Evolutionary conservation across 2,888 invertebrate genomes (phyloP), one percentile per base, ranked within the genome.

Genomic region (Augochlorella aurata): DNA sequence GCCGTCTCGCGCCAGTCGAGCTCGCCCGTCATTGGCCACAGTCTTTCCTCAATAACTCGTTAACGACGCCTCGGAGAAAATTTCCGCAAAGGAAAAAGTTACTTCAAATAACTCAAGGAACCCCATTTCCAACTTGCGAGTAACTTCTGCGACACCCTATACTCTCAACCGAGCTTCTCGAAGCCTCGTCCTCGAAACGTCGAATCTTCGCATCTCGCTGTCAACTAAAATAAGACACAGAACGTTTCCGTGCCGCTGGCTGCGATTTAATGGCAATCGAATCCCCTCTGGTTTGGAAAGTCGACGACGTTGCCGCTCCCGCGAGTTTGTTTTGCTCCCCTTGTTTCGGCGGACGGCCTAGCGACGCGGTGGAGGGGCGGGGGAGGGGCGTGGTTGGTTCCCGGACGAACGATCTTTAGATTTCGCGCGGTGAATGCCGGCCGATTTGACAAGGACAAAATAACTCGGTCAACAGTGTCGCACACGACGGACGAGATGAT

Each of bases 401-500:
- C 71, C 8, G 16, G 52, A 65, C 69, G 50, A 38, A 68, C 38
- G 44, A 70, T 70, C 67, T 21, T 84, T 84, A 78, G 75, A 58
- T 70, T 67, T 81, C 24, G 61, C 68, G 74, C 61, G 9, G n/a
- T 50, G 81, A 83, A 76, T 79, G 54, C 63, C 71, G n/a, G 61
- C 47, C 76, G 82, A 85, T 86, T 83, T 86, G 76, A 85, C 85
- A 85, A 76, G 80, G 77, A 88, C 85, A 87, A 89, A 81, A 89
- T 84, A 92, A 90, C 90, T 92, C 92, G 91, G 90, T 93, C 91
- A 92, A 85, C 94, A 98, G 98, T 98, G 91, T 98, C 98, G 0
- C 98, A 98, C 93, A 98, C 98, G 45, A 98, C 98, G 18, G 98
- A 98, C 90, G 98, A 98, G 94, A 96, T 98, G 95, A 96, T 98